A percentile compares a stretch with the other conserved stretches of the same genome.
These are phyloP conservation scores for Lytechinus variegatus DNA, from an alignment of 35 echinoderm and acorn worm species.

Conservation along the genomic window DNA sequence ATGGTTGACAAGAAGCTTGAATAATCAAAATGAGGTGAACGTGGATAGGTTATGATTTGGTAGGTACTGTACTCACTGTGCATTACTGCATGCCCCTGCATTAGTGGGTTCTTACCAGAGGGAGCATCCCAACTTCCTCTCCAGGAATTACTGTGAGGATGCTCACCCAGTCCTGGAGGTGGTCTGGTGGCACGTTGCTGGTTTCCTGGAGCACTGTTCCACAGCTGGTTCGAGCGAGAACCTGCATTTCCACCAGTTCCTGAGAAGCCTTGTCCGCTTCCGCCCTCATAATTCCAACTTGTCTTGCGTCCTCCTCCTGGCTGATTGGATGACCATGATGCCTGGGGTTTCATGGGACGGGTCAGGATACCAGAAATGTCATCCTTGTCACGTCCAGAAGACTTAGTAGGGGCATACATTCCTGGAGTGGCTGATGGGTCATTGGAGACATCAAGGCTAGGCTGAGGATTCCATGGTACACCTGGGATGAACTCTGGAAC, in stretches of 20 bases:
- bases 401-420: conserved; percentile 69
- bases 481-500: conserved; percentile 98
- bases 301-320: conserved; percentile 61
- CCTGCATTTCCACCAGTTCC: conserved; percentile 17
- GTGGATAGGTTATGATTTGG: conserved; percentile 10
- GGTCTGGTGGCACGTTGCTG: conserved; percentile 62
- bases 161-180: conserved; percentile 74
- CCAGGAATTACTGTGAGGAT: conserved; percentile 70
- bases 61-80: conserved; percentile 51
- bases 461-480: conserved; percentile 92
- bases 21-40: neutral
- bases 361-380: conserved; percentile 92
- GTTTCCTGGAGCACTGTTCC: conserved; percentile 62
- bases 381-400: conserved; percentile 66
- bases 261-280: conserved; percentile 20
- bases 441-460: conserved; percentile 88
- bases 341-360: conserved; percentile 89
- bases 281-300: conserved; percentile 82
- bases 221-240: conserved; percentile 58
- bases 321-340: conserved; percentile 44
- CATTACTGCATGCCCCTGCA: conserved; percentile 49
- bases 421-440: conserved; percentile 97
- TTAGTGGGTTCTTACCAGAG: conserved; percentile 54
- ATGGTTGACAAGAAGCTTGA: neutral
- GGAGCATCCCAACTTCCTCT: conserved; percentile 45